Percentiles rank a stretch among this genome's conserved stretches.
Conservation (phyloP, 2,797 vertebrate genomes). For the Pipistrellus pygmaeus region DNA sequence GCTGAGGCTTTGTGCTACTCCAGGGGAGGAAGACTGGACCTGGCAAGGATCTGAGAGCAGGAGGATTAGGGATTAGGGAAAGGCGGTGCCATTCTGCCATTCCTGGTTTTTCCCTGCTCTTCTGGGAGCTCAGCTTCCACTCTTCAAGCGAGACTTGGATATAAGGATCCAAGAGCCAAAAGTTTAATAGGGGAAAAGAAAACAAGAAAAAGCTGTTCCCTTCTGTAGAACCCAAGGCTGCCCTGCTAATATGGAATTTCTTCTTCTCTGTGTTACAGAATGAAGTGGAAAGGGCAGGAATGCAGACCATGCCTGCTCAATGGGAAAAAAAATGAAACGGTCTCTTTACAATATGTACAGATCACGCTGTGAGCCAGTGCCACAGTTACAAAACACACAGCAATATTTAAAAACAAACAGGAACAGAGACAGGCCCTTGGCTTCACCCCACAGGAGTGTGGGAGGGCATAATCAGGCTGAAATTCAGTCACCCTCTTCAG, state of each 20-base stretch:
- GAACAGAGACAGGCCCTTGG: constrained; percentile 71
- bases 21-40: background rate
- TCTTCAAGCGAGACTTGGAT: constrained; percentile 4
- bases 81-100: constrained; percentile 1
- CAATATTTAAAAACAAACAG: constrained; percentile 76
- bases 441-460: constrained; percentile 50
- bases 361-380: constrained; percentile 81
- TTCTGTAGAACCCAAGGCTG: constrained; percentile 69
- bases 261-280: constrained; percentile 72
- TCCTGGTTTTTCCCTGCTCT: background rate
- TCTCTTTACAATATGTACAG: constrained; percentile 91
- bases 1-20: background rate
- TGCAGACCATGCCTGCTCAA: background rate
- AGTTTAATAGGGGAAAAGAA: background rate
- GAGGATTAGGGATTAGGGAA: background rate
- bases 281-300: constrained; percentile 41
- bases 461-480: constrained; percentile 40
- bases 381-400: constrained; percentile 80
- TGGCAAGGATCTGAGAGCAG: background rate
- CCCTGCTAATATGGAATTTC: constrained; percentile 50
- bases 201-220: constrained; percentile 52
- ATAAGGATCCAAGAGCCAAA: constrained; percentile 60
- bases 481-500: constrained; percentile 20
- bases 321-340: constrained; percentile 82
- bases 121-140: constrained; percentile 40